phyloP scores from a whole-genome alignment of 1,140 invertebrate species.

The Tetramorium alpestre region DNA sequence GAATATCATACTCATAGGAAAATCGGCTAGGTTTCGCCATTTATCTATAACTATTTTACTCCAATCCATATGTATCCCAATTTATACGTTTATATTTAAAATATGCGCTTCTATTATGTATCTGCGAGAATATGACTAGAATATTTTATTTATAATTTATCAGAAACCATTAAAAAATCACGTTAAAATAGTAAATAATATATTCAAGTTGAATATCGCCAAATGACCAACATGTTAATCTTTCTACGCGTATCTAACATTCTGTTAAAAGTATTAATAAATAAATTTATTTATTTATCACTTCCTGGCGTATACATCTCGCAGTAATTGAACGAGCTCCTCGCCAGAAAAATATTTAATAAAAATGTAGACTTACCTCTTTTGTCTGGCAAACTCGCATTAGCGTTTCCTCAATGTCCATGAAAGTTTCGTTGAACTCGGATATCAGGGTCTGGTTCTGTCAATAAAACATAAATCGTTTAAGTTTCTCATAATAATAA shows the following conservation, averaged over 20 bases:
- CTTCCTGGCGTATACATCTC: slow-evolving; percentile 49
- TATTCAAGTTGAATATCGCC: neutral
- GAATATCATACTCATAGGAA: neutral
- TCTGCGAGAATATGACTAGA: neutral
- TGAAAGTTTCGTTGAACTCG: slow-evolving; percentile 32
- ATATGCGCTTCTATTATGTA: neutral
- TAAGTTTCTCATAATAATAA: slow-evolving; percentile 4
- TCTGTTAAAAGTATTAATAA: slow-evolving; percentile 72
- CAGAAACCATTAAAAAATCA: neutral
- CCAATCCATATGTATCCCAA: neutral
- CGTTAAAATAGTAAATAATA: slow-evolving; percentile 4
- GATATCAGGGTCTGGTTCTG: slow-evolving; percentile 69
- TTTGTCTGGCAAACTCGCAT: slow-evolving; percentile 42
- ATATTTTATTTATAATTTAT: slow-evolving; percentile 10
- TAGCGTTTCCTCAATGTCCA: slow-evolving; percentile 34
- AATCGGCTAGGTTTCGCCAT: neutral
- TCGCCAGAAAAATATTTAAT: slow-evolving; percentile 5
- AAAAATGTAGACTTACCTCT: slow-evolving; percentile 69
- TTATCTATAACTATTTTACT: neutral
- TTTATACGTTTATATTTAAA: slow-evolving; percentile 23
- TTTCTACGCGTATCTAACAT: slow-evolving; percentile 27
- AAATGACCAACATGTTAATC: slow-evolving; percentile 10
- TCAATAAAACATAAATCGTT: slow-evolving; percentile 53
- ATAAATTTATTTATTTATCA: slow-evolving; percentile 78
- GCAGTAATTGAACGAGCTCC: neutral